These are phyloP conservation scores for Philhelius pedissequus DNA, from an alignment of 2,888 invertebrate genomes.

Conservation along the genomic window DNA sequence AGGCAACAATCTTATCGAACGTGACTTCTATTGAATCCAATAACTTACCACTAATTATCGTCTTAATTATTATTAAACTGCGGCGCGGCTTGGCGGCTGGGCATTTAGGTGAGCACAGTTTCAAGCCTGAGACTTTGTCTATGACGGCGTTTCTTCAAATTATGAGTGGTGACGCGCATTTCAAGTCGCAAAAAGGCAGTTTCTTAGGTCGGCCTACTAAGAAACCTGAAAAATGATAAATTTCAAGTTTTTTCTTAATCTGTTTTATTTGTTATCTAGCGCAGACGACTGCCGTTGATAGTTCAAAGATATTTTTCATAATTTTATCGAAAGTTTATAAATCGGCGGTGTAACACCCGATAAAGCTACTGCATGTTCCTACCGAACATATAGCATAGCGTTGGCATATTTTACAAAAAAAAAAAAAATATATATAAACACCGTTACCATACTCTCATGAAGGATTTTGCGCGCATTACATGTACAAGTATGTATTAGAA, in stretches of 20 bases:
- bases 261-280: conserved; percentile 39
- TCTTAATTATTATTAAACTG: conserved; percentile 53
- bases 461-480: background rate
- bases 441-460: background rate
- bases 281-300: conserved; percentile 40
- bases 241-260: conserved; percentile 36
- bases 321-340: conserved; percentile 50
- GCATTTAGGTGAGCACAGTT: too few relatives aligned
- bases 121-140: background rate
- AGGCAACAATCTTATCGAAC: conserved; percentile 52
- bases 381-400: conserved; percentile 20
- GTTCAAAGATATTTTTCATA: conserved; percentile 26
- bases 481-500: background rate
- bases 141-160: conserved; percentile 32
- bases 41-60: conserved; percentile 66
- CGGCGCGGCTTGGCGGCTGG: background rate
- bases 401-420: background rate
- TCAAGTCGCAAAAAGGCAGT: conserved; percentile 7
- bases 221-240: conserved; percentile 38
- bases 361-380: conserved; percentile 34
- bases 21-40: conserved; percentile 63
- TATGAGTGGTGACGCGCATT: conserved; percentile 63
- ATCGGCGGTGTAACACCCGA: conserved; percentile 30
- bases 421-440: background rate
- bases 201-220: conserved; percentile 11